A percentile compares a stretch with the other conserved stretches of the same genome.
phyloP scores from a whole-genome alignment of 2,888 invertebrate genomes.

The Masnerella sp. region DNA sequence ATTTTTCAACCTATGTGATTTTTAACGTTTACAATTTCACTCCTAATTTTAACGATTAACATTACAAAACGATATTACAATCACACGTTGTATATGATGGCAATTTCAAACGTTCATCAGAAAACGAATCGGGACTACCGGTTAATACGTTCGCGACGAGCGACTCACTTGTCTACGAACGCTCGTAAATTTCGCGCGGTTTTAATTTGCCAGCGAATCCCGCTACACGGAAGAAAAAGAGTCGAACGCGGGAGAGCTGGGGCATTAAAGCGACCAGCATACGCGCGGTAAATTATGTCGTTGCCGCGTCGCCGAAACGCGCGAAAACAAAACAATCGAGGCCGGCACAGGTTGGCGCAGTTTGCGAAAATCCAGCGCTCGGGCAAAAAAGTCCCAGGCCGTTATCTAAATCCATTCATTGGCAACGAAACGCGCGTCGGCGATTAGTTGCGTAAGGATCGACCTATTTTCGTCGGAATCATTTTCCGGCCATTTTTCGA shows the following conservation, averaged over 20 bases:
- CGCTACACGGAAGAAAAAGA: conserved; percentile 33
- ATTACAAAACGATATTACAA: too few species aligned
- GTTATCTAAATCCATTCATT: conserved; percentile 48
- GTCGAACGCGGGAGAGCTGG: conserved; percentile 55
- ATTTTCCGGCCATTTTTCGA: conserved; percentile 34
- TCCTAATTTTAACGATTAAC: too few species aligned
- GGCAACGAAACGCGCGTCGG: conserved; percentile 14
- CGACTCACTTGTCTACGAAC: conserved; percentile 64
- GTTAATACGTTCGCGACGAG: conserved; percentile 65
- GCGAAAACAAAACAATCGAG: conserved; percentile 49
- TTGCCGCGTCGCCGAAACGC: conserved; percentile 56
- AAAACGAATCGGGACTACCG: conserved; percentile 58
- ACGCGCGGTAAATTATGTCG: conserved; percentile 70
- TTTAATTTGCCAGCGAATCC: conserved; percentile 65
- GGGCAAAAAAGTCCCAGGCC: conserved; percentile 28
- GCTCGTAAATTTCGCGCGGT: conserved; percentile 66
- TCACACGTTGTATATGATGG: too few species aligned
- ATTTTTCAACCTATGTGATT: too few species aligned
- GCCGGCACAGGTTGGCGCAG: too few species aligned
- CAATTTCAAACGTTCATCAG: too few species aligned
- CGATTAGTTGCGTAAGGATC: conserved; percentile 35
- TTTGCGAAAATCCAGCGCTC: conserved; percentile 16
- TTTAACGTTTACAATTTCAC: too few species aligned
- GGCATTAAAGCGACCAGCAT: conserved; percentile 67
- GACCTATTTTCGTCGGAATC: conserved; percentile 32